Conservation (phyloP, 2,113 vertebrate genomes). For the Rutilus rutilus region DNA sequence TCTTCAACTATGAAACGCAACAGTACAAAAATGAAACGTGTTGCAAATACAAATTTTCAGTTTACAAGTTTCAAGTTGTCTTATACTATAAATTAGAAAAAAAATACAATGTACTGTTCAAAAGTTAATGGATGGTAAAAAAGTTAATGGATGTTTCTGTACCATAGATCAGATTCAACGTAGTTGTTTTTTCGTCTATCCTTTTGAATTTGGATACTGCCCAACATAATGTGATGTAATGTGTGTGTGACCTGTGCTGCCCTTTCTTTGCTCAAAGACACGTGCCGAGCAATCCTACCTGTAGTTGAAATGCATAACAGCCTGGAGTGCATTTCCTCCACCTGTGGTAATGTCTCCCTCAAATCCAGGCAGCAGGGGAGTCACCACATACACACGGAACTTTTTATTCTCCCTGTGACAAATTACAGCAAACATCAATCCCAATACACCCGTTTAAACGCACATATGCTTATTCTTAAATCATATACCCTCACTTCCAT, state of each 20-base stretch:
- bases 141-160: too few species aligned
- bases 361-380: conserved; percentile 93
- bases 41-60: too few species aligned
- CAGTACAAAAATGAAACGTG: too few species aligned
- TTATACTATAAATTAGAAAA: too few species aligned
- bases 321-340: conserved; percentile 91
- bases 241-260: background rate
- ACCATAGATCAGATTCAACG: background rate
- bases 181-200: background rate
- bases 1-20: background rate
- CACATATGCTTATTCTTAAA: background rate
- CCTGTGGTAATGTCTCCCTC: conserved; percentile 97
- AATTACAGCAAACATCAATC: conserved; percentile 16
- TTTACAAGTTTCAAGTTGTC: too few species aligned
- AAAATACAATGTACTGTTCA: too few species aligned
- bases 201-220: background rate
- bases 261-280: background rate
- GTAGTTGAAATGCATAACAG: conserved; percentile 99
- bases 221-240: too few species aligned
- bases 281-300: conserved; percentile 75
- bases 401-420: conserved; percentile 82
- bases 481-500: background rate
- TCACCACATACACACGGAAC: conserved; percentile 93
- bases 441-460: conserved; percentile 19
- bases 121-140: too few species aligned